Percentiles rank a stretch among this genome's conserved stretches.
Conservation (phyloP, 2,797 vertebrate species). For the Corythornis leucogaster region DNA sequence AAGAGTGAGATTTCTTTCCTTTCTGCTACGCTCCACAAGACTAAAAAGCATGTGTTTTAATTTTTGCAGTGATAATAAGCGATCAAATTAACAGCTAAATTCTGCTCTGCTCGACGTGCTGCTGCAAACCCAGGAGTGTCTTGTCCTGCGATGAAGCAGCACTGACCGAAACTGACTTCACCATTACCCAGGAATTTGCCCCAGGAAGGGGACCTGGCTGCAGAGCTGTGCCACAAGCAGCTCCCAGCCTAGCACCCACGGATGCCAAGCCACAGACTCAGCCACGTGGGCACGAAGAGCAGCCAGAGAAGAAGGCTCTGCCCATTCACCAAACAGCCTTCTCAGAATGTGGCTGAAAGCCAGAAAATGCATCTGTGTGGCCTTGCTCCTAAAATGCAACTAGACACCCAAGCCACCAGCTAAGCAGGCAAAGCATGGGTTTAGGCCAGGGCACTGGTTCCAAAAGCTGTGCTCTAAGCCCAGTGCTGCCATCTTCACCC, state of each 20-base stretch:
- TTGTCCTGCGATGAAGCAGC: conserved; percentile 34
- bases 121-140: background rate
- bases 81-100: conserved; percentile 39
- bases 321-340: background rate
- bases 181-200: background rate
- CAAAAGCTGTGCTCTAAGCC: background rate
- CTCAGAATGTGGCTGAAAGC: background rate
- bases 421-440: background rate
- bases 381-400: background rate
- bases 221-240: accelerated
- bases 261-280: background rate
- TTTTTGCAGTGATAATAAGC: conserved; percentile 25
- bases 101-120: accelerated
- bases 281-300: background rate
- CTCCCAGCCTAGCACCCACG: background rate
- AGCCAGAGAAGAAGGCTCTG: background rate
- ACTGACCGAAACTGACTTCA: background rate
- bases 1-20: conserved; percentile 15
- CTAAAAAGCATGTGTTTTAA: conserved; percentile 36
- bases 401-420: background rate
- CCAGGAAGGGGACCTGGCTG: background rate
- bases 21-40: background rate
- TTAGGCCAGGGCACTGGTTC: background rate
- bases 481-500: background rate
- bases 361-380: background rate